phyloP scores from a whole-genome alignment of 2,797 vertebrate genomes.

The Lithobates sylvaticus region DNA sequence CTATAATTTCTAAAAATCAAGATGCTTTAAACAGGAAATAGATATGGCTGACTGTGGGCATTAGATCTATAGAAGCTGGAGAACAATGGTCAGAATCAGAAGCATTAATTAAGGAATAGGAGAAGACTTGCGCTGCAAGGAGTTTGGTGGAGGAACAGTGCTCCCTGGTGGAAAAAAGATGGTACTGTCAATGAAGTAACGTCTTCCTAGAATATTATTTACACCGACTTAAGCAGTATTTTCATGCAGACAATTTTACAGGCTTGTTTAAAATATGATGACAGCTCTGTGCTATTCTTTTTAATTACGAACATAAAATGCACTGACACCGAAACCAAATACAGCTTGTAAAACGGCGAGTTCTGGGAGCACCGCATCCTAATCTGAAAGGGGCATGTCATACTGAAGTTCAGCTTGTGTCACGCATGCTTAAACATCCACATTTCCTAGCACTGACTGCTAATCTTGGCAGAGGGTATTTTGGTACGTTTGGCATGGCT shows the following conservation, averaged over 20 bases:
- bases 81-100: constrained; percentile 36
- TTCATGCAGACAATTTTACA: background rate
- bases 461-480: too few species aligned
- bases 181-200: background rate
- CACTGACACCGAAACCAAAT: background rate
- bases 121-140: background rate
- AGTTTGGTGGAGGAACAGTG: constrained; percentile 46
- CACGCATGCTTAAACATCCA: background rate
- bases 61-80: constrained; percentile 13
- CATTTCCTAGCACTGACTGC: background rate
- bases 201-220: background rate
- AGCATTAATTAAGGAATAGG: constrained; percentile 47
- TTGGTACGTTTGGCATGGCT: too few species aligned
- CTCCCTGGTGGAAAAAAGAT: constrained; percentile 9
- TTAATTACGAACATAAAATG: background rate
- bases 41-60: constrained; percentile 28
- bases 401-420: background rate
- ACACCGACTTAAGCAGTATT: constrained; percentile 5
- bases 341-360: background rate
- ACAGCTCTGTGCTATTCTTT: constrained; percentile 7
- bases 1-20: constrained; percentile 37
- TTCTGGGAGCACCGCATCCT: background rate
- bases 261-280: background rate
- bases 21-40: constrained; percentile 31
- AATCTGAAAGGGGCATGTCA: background rate